These are phyloP conservation scores for Sula dactylatra DNA, from an alignment of 2,113 vertebrate genomes.

Conservation along the genomic window DNA sequence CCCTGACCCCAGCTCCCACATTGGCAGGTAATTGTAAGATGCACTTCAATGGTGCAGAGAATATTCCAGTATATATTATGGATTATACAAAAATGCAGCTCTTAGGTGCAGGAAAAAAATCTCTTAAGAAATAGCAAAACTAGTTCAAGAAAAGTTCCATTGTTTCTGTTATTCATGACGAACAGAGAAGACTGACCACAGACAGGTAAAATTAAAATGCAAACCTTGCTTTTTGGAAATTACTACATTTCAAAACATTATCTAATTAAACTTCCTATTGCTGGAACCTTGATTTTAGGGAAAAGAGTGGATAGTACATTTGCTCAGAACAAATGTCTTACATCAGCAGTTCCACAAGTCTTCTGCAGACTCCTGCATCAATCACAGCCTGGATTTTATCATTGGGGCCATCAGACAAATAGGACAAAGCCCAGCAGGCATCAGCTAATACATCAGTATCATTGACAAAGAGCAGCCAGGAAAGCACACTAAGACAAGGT, in stretches of 20 bases:
- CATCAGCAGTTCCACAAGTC: constrained; percentile 95
- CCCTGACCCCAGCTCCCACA: neutral
- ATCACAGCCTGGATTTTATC: constrained; percentile 99
- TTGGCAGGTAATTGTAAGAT: neutral
- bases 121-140: neutral
- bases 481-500: constrained; percentile 93
- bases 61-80: neutral
- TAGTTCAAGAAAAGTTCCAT: neutral
- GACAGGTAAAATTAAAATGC: neutral
- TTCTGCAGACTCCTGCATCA: constrained; percentile 95
- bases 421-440: constrained; percentile 97
- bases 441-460: constrained; percentile 97
- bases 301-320: neutral
- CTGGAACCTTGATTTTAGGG: neutral
- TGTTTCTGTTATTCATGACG: neutral
- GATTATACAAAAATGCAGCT: neutral
- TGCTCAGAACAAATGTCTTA: constrained; percentile 71
- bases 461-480: constrained; percentile 95
- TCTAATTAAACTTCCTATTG: neutral
- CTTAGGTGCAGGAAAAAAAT: neutral
- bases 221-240: neutral
- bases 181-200: neutral
- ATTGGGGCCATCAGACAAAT: constrained; percentile 95
- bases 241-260: neutral
- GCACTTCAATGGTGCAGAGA: neutral